Percentiles rank a stretch among this genome's conserved stretches.
Evolutionary conservation across 2,797 vertebrate genomes (phyloP).

Genomic region (Propithecus perrieri): DNA sequence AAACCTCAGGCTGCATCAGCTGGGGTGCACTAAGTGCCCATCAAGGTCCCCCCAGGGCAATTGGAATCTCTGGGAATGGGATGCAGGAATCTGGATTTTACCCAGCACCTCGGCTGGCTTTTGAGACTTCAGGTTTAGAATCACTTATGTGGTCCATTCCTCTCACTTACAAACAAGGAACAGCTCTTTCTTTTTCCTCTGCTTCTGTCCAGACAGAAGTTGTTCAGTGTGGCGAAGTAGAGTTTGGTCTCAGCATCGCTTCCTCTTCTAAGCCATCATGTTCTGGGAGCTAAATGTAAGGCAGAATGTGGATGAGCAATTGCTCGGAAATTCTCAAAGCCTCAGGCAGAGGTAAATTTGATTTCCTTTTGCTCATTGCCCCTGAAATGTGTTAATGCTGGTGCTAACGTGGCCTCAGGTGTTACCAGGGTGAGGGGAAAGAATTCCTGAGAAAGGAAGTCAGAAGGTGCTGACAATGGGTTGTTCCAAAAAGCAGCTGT

Average conservation of each 20-base stretch:
- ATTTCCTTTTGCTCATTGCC: not conserved
- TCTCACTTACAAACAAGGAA: not conserved
- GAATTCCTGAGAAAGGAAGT: not conserved
- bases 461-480: not conserved
- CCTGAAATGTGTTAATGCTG: not conserved
- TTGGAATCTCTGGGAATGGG: not conserved
- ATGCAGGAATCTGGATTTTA: not conserved
- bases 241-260: not conserved
- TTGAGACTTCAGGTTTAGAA: not conserved
- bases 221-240: not conserved
- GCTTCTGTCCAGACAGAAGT: not conserved
- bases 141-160: not conserved
- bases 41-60: not conserved
- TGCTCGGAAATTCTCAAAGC: not conserved
- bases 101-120: not conserved
- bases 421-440: not conserved
- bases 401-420: accelerated
- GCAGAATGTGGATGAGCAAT: not conserved
- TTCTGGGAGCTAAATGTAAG: not conserved
- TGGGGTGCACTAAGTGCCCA: not conserved
- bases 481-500: not conserved
- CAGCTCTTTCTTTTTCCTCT: not conserved
- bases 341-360: not conserved
- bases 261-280: not conserved
- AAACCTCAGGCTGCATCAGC: not conserved